Evolutionary conservation across 2,113 vertebrate species (phyloP), one percentile per base, ranked within the genome.

Genomic region (Lipophrys pholis): DNA sequence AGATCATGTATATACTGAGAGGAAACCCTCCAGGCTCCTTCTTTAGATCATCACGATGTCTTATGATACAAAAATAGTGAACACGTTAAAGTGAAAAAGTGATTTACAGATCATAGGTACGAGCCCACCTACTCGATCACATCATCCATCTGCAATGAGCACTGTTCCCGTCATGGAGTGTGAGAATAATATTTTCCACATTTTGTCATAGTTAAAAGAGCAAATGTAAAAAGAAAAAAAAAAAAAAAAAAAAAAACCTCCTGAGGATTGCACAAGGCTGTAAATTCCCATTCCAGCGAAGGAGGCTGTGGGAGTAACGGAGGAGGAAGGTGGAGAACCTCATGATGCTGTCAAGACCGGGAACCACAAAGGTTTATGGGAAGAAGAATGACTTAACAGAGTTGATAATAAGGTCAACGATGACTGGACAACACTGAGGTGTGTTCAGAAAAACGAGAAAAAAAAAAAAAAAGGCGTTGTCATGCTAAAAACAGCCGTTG

Each of bases 221-320:
- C 21, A 30, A 30, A 30, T 30, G 21, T 30, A 30, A 30, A 30
- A 30, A 58, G 3, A 57, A 10, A 12, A 43, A 43, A 6, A 36
- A 1, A 3, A 38, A 0, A 10, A 59, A 39, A 10, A 51, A 57
- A 0, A 49, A 11, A 51, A 3, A 51, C 41, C 6, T 21, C 49
- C 11, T 38, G 38, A 69, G 70, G 58, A 53, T 82, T 84, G 52
- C 67, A 73, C 41, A 83, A 75, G 38, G n/a, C 0, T 56, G 11
- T 49, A 76, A 79, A 71, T 65, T 69, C 42, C 60, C 53, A 7
- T 76, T 77, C 50, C 65, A 65, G 35, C 30, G 8, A 57, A 74
- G 21, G 21, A 43, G 5, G 16, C 45, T n/a, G 79, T 70, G 83
- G 82, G 88, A 87, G 84, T 82, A 40, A 5, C 21, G 11, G 40